Base-by-base conservation (phyloP, 2,113 vertebrate species). In the Bagarius yarrelli region DNA sequence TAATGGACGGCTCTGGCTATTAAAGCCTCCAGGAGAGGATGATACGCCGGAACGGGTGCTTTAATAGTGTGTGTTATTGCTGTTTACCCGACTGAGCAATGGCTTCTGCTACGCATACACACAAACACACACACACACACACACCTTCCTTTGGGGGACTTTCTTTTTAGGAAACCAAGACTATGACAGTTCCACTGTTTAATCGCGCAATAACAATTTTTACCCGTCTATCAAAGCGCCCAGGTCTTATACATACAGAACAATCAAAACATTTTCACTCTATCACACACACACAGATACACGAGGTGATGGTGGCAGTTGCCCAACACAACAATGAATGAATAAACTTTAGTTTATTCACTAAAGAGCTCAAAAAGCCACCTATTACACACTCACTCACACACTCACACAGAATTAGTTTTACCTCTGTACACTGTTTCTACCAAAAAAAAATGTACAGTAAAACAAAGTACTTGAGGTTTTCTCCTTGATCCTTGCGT, bases 51-150 rank as follows among this genome's bases (percentile, higher is more conserved):
- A 81, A 50, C n/a, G 44, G 72, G 52, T 8, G 12, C 14, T 36
- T 18, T 66, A 66, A 67, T 76, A 60, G 79, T 36, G 79, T 73
- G 79, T 63, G 79, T 73, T 73, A 81, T 81, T 72, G 57, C 70
- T 61, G 69, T 73, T 72, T 21, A 53, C 69, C 44, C 15, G 47
- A 32, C 79, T 61, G 27, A 59, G 25, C 44, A n/a, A 60, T 72
- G 44, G 79, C 21, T 80, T 72, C 78, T 77, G 64, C 47, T 36
- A 32, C 36, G 27, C 21, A 40, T 60, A 59, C 12, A 30, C 63
- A 69, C 53, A 66, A 61, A 53, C 80, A 76, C 63, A 60, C 73
- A 44, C 59, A 47, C 50, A 50, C n/a, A 60, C 32, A 27, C 61
- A 56, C 80, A 76, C 61, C 69, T 32, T 66, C 18, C 32, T 66